These are phyloP conservation scores for Neoniphon sammara DNA, from an alignment of 2,797 vertebrate genomes.

Conservation along the genomic window DNA sequence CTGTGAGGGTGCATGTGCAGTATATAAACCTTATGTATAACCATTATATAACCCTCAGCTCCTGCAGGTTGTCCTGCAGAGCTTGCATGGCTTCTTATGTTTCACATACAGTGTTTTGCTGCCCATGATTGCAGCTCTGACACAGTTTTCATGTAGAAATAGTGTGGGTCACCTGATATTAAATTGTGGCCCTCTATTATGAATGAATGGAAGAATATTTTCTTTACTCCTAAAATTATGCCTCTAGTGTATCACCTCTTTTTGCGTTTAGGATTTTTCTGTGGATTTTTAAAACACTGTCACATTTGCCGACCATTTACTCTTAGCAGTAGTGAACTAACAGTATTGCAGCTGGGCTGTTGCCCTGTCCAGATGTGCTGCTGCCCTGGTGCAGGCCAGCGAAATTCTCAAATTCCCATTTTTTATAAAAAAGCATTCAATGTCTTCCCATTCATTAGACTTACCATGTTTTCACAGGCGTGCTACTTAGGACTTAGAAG, in stretches of 20 bases:
- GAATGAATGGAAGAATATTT: neutral
- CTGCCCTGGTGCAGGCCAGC: too few species aligned
- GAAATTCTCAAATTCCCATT: neutral
- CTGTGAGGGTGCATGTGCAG: neutral
- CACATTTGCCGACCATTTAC: conserved; percentile 2
- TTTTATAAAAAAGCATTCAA: neutral
- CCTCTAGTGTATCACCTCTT: neutral
- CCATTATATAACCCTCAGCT: neutral
- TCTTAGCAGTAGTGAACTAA: neutral
- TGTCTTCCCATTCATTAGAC: neutral
- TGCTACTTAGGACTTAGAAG: neutral
- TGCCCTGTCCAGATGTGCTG: too few species aligned
- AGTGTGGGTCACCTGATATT: neutral
- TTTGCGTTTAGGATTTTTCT: neutral
- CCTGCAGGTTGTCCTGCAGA: neutral
- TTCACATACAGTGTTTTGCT: neutral
- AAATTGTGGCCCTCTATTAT: neutral
- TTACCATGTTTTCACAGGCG: conserved; percentile 19
- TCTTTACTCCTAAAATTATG: neutral
- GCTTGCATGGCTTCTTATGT: neutral
- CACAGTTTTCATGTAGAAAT: neutral
- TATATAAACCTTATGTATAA: neutral
- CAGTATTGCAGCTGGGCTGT: neutral
- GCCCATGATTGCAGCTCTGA: neutral
- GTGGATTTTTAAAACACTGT: conserved; percentile 7